These are phyloP conservation scores for Anneissia japonica DNA, from an alignment of 35 echinoderm and acorn worm genomes.

Conservation along the genomic window DNA sequence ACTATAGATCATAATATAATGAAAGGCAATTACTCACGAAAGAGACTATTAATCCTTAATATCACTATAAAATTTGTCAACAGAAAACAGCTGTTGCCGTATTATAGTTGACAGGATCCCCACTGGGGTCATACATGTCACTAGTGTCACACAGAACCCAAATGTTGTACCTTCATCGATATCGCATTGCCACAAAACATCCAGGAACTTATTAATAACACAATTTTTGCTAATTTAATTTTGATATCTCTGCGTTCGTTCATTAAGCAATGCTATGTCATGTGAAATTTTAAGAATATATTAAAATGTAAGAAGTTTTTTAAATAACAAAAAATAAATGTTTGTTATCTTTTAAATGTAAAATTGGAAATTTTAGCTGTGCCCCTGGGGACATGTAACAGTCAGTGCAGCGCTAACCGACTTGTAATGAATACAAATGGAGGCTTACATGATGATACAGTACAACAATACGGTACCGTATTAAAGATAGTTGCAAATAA, in stretches of 20 bases:
- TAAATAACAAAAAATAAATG: too few relatives aligned
- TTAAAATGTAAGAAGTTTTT: too few relatives aligned
- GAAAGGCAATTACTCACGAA: neutral
- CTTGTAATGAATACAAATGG: too few relatives aligned
- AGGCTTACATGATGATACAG: too few relatives aligned
- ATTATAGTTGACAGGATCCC: neutral
- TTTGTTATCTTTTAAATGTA: too few relatives aligned
- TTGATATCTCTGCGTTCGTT: neutral
- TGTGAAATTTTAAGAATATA: too few relatives aligned
- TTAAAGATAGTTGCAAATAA: too few relatives aligned
- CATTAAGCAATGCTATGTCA: too few relatives aligned
- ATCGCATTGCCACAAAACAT: neutral
- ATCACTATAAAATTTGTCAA: neutral
- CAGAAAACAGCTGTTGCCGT: neutral
- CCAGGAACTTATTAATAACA: neutral
- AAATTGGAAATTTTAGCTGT: too few relatives aligned
- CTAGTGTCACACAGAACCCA: neutral
- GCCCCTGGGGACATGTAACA: too few relatives aligned
- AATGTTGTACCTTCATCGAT: neutral
- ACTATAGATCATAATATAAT: neutral
- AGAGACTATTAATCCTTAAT: neutral
- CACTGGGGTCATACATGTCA: neutral
- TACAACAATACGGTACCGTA: too few relatives aligned
- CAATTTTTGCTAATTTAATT: neutral
- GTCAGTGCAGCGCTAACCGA: too few relatives aligned